Conservation (phyloP, 2,888 invertebrate genomes). For the Allacma fusca region DNA sequence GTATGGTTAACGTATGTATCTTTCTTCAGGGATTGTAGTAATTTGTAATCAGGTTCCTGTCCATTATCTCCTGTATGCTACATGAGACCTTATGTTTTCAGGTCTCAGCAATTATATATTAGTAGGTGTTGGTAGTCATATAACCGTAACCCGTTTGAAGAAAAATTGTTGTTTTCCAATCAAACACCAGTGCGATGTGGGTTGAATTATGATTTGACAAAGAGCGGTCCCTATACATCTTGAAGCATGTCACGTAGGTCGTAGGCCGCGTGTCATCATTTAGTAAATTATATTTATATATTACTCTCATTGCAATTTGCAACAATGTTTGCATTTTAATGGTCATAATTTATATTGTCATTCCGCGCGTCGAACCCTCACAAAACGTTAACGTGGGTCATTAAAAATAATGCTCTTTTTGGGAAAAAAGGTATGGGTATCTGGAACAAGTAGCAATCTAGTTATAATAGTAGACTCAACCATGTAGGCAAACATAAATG, state of each 20-base stretch:
- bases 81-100: no score
- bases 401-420: no score
- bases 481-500: no score
- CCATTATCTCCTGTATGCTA: no score
- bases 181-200: no score
- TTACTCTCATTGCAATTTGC: neutral
- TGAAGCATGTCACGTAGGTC: constrained; percentile 5
- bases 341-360: neutral
- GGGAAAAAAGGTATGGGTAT: no score
- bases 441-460: no score
- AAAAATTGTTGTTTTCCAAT: neutral
- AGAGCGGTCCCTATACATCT: no score
- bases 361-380: neutral
- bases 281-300: neutral
- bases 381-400: no score
- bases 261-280: constrained; percentile 7
- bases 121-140: neutral
- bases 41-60: neutral
- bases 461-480: no score
- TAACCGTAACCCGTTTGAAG: neutral
- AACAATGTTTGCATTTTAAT: constrained; percentile 12
- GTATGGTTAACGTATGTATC: neutral
- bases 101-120: no score
- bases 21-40: neutral
- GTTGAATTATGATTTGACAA: no score